phyloP scores from a whole-genome alignment of 2,797 vertebrate genomes.

The Halcyon leucocephala region DNA sequence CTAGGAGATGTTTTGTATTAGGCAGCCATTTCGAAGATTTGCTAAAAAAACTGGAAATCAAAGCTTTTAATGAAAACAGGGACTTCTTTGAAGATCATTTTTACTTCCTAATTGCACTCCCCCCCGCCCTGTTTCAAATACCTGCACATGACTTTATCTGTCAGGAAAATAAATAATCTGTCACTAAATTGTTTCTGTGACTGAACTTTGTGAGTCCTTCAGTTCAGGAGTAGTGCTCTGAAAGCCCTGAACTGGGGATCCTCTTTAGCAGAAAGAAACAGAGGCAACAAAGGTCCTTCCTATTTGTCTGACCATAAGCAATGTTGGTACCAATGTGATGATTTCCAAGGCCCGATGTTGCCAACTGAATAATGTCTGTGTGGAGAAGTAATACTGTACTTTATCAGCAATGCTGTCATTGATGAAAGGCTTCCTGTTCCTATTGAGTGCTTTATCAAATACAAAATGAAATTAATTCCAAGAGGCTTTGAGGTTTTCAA shows the following conservation, averaged over 20 bases:
- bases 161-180: slow-evolving; percentile 32
- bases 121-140: fast-evolving
- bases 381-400: not conserved
- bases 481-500: not conserved
- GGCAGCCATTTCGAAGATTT: not conserved
- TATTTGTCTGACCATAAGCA: not conserved
- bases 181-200: slow-evolving; percentile 43
- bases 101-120: not conserved
- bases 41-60: not conserved
- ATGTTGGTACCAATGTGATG: not conserved
- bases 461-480: slow-evolving; percentile 14
- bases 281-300: not conserved
- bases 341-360: not conserved
- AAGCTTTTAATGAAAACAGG: not conserved
- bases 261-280: not conserved
- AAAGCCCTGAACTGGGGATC: not conserved
- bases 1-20: not conserved
- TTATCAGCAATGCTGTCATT: not conserved
- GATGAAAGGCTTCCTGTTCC: not conserved
- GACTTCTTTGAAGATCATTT: not conserved
- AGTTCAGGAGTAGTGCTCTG: not conserved
- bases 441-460: slow-evolving; percentile 3
- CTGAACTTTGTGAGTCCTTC: slow-evolving; percentile 5
- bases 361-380: not conserved
- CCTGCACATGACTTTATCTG: not conserved